Percentiles rank a stretch among this genome's conserved stretches.
Conservation (phyloP, 2,888 invertebrate species). For the Drosophila eohydei region DNA sequence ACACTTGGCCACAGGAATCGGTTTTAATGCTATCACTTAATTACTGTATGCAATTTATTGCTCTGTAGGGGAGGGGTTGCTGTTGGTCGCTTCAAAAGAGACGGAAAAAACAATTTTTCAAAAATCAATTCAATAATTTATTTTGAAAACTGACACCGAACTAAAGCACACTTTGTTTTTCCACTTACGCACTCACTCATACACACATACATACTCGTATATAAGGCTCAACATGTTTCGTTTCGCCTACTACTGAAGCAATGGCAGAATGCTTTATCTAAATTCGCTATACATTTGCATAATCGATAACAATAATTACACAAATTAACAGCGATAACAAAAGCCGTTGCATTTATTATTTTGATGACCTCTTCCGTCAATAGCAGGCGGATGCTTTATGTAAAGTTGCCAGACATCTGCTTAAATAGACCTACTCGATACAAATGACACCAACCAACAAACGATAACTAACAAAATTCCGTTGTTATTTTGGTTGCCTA, state of each 20-base stretch:
- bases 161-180: constrained; percentile 49
- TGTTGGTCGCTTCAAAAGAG: constrained; percentile 34
- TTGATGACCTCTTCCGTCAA: background rate
- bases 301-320: constrained; percentile 16
- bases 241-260: constrained; percentile 31
- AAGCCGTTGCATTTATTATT: background rate
- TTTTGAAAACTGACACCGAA: constrained; percentile 46
- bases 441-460: background rate
- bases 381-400: background rate
- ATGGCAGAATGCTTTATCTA: constrained; percentile 4
- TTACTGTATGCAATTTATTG: constrained; percentile 7
- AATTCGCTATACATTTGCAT: constrained; percentile 10
- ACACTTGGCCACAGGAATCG: constrained; percentile 17
- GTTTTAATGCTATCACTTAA: constrained; percentile 7
- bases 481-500: constrained; percentile 18
- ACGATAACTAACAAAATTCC: constrained; percentile 1
- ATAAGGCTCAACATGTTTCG: constrained; percentile 29
- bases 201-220: constrained; percentile 12
- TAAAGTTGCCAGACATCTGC: constrained; percentile 1
- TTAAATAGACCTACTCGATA: background rate
- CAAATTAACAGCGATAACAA: constrained; percentile 6
- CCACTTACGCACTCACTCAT: background rate
- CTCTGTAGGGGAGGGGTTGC: background rate
- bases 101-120: constrained; percentile 32
- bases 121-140: constrained; percentile 45